Base-by-base conservation (phyloP, 2,797 vertebrate genomes). In the Urophycis tenuis region DNA sequence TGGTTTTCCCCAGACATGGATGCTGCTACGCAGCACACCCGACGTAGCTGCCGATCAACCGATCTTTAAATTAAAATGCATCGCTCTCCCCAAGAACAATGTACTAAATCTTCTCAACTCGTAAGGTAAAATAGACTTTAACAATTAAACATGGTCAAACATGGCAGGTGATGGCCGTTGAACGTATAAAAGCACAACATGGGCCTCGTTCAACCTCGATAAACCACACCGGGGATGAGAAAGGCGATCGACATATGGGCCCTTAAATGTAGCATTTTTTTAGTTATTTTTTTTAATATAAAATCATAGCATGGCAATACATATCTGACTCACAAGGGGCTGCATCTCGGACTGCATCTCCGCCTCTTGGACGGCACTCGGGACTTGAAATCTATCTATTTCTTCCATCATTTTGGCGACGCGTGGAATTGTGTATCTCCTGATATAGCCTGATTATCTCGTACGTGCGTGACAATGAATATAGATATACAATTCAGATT, bases 331-430 rank as follows among this genome's bases (percentile, higher is more conserved):
- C 90, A 97, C 96, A 94, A 97, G 94, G 82, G 96, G 96, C 91
- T 97, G 96, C 94, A 96, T 97, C 94, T 98, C 96, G 34, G 95
- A 95, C 90, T 96, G 95, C 93, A 96, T 96, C 93, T 96, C 96
- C 83, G 94, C 94, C 85, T 95, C 94, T 82, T 95, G 92, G 64
- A 89, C 92, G 39, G 88, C 96, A 77, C 95, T 96, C 86, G 97
- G 97, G 88, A 98, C 97, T 85, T 98, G 96, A 88, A 98, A 97
- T 92, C 96, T 93, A 85, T 98, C 97, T 86, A 97, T 98, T 91
- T 97, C 97, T 87, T 98, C 96, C 97, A 98, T 98, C 97, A 98
- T 97, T 80, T 91, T 95, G 94, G 90, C 92, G 83, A 64, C 83
- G 83, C 78, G 45, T 78, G 80, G 78, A 76, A 74, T 79, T 71